These are phyloP conservation scores for Brachymystax lenok DNA, from an alignment of 2,797 vertebrate genomes.

Conservation along the genomic window DNA sequence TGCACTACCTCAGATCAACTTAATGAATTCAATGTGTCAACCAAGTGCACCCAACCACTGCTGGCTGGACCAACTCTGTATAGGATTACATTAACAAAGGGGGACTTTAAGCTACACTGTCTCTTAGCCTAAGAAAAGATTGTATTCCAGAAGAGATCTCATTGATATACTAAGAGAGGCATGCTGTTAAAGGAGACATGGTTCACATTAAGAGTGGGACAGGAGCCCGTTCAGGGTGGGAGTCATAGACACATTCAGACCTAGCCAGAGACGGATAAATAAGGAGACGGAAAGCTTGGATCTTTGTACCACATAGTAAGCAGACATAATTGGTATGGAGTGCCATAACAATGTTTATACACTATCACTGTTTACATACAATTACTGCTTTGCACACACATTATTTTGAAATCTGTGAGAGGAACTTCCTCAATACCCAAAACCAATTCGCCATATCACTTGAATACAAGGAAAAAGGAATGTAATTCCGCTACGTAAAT, in stretches of 20 bases:
- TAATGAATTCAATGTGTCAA: background rate
- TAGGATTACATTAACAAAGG: too few species aligned
- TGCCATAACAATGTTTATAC: background rate
- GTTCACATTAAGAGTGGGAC: slow-evolving; percentile 4
- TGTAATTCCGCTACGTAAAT: background rate
- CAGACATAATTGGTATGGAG: background rate
- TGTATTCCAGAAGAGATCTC: background rate
- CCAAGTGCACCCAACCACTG: background rate
- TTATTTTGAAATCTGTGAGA: background rate
- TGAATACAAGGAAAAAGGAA: background rate
- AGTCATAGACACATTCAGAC: background rate
- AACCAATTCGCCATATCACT: background rate
- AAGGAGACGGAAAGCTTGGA: slow-evolving; percentile 23
- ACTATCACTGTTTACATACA: background rate
- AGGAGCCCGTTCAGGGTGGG: background rate
- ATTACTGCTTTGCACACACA: background rate
- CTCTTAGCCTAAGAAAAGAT: background rate
- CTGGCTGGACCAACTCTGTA: background rate
- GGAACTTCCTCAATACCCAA: background rate
- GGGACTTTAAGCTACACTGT: background rate
- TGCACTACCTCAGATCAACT: background rate
- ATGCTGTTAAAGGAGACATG: background rate
- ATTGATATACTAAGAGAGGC: background rate
- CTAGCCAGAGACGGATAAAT: slow-evolving; percentile 43
- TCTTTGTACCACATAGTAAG: background rate